Evolutionary conservation across 2,113 vertebrate species (phyloP).

Genomic region (Sylvia atricapilla): DNA sequence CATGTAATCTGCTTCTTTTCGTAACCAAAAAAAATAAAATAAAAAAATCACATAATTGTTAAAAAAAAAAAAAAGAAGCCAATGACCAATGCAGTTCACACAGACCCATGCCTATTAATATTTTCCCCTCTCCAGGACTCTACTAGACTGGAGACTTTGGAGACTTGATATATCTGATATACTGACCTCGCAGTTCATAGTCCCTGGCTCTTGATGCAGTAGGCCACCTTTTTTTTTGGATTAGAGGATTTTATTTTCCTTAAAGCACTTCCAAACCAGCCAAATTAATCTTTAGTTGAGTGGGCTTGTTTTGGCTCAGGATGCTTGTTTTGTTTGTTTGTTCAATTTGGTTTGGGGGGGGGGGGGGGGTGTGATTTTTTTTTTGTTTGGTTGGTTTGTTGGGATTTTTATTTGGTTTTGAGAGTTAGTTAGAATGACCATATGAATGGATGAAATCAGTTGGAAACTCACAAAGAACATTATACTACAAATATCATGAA

Average conservation of each 20-base stretch:
- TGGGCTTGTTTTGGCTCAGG: background rate
- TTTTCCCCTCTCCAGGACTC: background rate
- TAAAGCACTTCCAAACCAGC: background rate
- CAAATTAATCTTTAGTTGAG: background rate
- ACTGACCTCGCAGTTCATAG: background rate
- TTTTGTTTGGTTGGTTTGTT: background rate
- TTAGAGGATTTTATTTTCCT: background rate
- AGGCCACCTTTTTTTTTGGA: background rate
- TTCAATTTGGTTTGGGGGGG: background rate
- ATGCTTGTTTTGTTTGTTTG: background rate
- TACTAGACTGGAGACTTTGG: background rate
- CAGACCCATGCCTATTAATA: background rate
- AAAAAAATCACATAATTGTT: background rate
- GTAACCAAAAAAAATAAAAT: background rate
- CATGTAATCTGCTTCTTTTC: background rate
- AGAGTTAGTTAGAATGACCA: background rate
- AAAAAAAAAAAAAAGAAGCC: background rate
- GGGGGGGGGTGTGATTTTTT: no score
- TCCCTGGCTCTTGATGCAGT: background rate
- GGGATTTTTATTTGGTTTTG: background rate
- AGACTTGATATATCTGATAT: fast-evolving
- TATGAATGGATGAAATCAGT: background rate
- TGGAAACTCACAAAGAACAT: background rate
- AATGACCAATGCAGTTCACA: background rate
- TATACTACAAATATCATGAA: background rate